Conservation (phyloP, 2,888 invertebrate species). For the Meganola albula region DNA sequence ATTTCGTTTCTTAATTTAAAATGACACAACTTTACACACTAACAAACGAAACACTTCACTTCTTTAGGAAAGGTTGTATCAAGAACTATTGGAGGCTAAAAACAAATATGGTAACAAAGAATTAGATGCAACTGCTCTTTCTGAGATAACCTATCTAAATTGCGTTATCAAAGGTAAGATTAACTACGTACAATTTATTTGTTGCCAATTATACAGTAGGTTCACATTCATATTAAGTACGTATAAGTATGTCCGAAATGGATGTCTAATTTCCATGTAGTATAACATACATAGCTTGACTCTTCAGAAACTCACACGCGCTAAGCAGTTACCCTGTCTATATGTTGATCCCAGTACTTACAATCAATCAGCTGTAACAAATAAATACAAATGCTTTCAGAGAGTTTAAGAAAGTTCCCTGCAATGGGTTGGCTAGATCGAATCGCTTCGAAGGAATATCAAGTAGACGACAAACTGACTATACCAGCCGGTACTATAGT, state of each 20-base stretch:
- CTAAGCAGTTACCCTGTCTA: not conserved
- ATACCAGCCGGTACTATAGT: conserved; percentile 37
- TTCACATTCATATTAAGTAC: not conserved
- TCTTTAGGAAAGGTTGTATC: conserved; percentile 38
- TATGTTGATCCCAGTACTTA: not conserved
- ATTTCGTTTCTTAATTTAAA: not conserved
- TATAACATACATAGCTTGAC: not conserved
- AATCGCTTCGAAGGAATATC: conserved; percentile 30
- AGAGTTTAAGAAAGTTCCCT: conserved; percentile 39
- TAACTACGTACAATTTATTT: not conserved
- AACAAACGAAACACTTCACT: not conserved
- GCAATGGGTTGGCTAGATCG: conserved; percentile 47
- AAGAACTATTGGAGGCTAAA: conserved; percentile 36
- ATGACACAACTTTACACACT: not conserved
- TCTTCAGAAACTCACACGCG: not conserved
- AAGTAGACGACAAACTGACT: conserved; percentile 36
- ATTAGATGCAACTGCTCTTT: conserved; percentile 23
- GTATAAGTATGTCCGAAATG: not conserved
- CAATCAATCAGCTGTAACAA: not conserved
- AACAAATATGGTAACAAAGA: conserved; percentile 23
- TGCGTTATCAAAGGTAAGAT: conserved; percentile 41
- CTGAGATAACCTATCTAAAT: conserved; percentile 35
- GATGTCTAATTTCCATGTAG: not conserved
- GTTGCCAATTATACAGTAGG: not conserved
- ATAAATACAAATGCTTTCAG: conserved; percentile 20